Evolutionary conservation across 2,888 invertebrate genomes (phyloP).

Genomic region (Aphodius granarius): DNA sequence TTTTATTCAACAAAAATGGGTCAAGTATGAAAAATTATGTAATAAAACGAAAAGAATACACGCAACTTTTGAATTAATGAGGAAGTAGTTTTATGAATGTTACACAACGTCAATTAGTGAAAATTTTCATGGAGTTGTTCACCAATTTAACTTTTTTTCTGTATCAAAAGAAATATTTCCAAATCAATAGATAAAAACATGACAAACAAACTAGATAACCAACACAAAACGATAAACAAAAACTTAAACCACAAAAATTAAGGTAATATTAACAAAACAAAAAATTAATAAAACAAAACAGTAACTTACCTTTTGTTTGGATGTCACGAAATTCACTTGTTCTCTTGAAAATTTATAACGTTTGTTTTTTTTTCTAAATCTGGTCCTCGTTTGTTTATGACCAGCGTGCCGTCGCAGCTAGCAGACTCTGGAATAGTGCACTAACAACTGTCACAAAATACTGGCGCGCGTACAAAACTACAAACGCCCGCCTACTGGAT

Average conservation of each 20-base stretch:
- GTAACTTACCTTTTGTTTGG: no score
- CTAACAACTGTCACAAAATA: conserved; percentile 7
- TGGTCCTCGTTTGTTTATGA: not conserved
- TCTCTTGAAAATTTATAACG: not conserved
- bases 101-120: not conserved
- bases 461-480: not conserved
- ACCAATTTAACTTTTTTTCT: no score
- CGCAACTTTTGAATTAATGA: not conserved
- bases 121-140: no score
- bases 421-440: not conserved
- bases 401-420: not conserved
- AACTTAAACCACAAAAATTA: no score
- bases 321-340: not conserved
- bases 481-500: conserved; percentile 26
- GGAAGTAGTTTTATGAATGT: not conserved
- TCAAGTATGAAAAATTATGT: not conserved
- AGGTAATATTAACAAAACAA: no score
- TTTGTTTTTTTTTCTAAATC: not conserved
- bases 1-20: no score
- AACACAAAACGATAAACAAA: no score
- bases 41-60: not conserved
- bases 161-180: not conserved
- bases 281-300: no score
- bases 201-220: not conserved
- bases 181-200: not conserved